Evolutionary conservation across 2,797 vertebrate species (phyloP), one percentile per base, ranked within the genome.

Genomic region (Crenuchus spilurus): DNA sequence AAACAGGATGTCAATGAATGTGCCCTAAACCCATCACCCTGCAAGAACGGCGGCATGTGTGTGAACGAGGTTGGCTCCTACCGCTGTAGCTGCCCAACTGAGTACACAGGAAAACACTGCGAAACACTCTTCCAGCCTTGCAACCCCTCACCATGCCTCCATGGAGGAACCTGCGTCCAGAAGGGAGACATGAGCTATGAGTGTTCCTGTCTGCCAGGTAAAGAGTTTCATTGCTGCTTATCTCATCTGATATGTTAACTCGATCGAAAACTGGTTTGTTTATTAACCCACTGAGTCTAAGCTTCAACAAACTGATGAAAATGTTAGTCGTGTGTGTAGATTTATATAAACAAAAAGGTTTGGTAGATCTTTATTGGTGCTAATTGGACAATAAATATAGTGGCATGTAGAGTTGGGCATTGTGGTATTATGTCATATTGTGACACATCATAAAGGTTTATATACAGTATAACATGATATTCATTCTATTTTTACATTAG

Each of bases 41-140:
- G 97, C 91, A 93, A 83, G 82, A 94, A 98, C 0, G 92, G 93
- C 0, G 97, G 96, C 0, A 65, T 30, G 71, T 98, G 97, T 79
- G 58, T 91, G 85, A 99, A 98, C 0, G 92, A 94, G 68, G 87
- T 95, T 0, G 97, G 97, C 69, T 91, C 92, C 33, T 99, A 94
- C 86, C 90, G 85, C 30, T 98, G 97, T 67, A 79, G 80, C 80
- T 99, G 97, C 87, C 93, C 89, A 0, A 79, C 78, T 0, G 91
- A 94, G 3, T 97, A 93, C 87, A 93, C 89, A 0, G 97, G 97
- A 14, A 90, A 84, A 78, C 89, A 92, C 87, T 99, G 97, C 0
- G 97, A 99, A 85, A 92, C 88, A 63, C 94, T 91, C 61, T 97
- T 96, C n/a, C 88, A 96, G 84, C 97, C 97, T 67, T 99, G 97